These are phyloP conservation scores for Chiroxiphia lanceolata DNA, from an alignment of 2,797 vertebrate genomes.

Conservation along the genomic window DNA sequence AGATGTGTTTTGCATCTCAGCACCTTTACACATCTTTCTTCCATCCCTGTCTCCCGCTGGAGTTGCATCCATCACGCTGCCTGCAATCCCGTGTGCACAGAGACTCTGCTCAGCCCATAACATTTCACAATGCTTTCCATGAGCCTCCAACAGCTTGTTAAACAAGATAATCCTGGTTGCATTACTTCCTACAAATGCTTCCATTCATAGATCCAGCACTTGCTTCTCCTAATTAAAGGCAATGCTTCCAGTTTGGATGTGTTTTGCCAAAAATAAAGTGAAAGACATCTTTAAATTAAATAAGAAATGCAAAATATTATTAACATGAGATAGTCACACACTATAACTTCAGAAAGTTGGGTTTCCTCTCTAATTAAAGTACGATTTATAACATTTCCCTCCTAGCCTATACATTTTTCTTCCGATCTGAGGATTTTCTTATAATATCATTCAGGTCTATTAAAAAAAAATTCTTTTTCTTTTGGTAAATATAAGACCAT, in stretches of 20 bases:
- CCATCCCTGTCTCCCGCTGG: background rate
- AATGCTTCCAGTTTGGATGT: background rate
- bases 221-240: constrained; percentile 5
- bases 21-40: background rate
- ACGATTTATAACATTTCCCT: background rate
- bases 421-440: background rate
- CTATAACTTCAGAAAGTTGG: background rate
- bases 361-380: background rate
- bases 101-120: background rate
- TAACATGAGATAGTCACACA: background rate
- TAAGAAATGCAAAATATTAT: background rate
- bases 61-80: background rate
- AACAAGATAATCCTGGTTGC: constrained; percentile 20
- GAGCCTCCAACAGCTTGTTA: background rate
- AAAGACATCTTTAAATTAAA: background rate
- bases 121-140: background rate
- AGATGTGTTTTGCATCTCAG: background rate
- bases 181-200: background rate
- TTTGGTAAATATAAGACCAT: background rate
- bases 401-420: background rate
- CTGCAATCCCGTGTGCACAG: background rate
- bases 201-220: background rate
- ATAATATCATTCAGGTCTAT: background rate
- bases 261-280: background rate
- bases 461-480: background rate